Conservation (phyloP, 92 coral and sea anemone species). For the Paramuricea clavata region DNA sequence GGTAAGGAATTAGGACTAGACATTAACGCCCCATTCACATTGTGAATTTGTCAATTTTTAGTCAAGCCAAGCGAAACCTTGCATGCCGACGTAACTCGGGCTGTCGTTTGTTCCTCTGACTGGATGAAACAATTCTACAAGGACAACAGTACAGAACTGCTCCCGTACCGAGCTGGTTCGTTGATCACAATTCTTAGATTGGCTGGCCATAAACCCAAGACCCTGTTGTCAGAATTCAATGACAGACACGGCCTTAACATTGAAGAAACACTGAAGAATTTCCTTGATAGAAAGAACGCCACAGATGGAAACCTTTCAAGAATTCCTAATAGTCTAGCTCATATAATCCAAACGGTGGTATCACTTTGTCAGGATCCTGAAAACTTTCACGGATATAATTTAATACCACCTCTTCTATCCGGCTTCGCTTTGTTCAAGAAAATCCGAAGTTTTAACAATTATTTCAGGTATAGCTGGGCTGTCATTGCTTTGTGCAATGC, state of each 20-base stretch:
- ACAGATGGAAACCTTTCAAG: slow-evolving; percentile 7
- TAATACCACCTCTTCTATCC: slow-evolving; percentile 53
- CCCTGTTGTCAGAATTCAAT: slow-evolving; percentile 9
- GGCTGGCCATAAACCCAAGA: background rate
- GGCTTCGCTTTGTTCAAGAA: slow-evolving; percentile 65
- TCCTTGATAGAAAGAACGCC: background rate
- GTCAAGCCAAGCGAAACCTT: too few relatives aligned
- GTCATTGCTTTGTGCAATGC: slow-evolving; percentile 78
- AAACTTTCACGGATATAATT: slow-evolving; percentile 54
- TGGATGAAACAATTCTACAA: slow-evolving; percentile 70
- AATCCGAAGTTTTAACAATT: slow-evolving; percentile 57
- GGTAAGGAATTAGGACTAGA: too few relatives aligned
- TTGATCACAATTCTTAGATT: background rate
- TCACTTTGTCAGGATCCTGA: slow-evolving; percentile 75
- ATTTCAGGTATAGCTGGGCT: slow-evolving; percentile 74
- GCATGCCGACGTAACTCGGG: slow-evolving; percentile 80
- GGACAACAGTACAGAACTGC: slow-evolving; percentile 20
- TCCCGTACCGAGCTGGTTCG: background rate
- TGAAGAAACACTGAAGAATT: slow-evolving; percentile 17
- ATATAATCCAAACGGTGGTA: slow-evolving; percentile 55
- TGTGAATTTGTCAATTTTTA: too few relatives aligned
- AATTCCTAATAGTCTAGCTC: slow-evolving; percentile 18
- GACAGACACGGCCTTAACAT: background rate
- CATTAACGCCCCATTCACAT: too few relatives aligned
- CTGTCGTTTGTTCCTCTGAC: slow-evolving; percentile 82